Percentiles rank a stretch among this genome's conserved stretches.
These are phyloP conservation scores for Polyommatus icarus DNA, from an alignment of 2,888 invertebrate genomes.

Conservation along the genomic window DNA sequence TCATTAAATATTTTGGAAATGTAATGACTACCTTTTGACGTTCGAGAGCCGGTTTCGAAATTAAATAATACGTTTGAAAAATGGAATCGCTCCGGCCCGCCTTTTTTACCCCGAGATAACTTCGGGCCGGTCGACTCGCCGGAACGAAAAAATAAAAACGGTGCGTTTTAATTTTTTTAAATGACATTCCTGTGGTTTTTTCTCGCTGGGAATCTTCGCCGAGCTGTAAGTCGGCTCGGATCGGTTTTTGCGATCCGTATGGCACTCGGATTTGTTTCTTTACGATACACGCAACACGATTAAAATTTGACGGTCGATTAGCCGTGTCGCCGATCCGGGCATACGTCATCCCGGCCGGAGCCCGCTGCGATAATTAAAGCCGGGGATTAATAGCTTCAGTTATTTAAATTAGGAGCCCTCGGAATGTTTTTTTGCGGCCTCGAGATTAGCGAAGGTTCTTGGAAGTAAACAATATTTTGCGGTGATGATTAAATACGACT, in stretches of 20 bases:
- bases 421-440: conserved; percentile 66
- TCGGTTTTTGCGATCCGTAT: conserved; percentile 67
- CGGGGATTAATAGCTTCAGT: conserved; percentile 69
- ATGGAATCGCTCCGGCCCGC: conserved; percentile 79
- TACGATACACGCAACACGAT: conserved; percentile 52
- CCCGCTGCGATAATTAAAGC: conserved; percentile 68
- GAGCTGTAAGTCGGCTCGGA: conserved; percentile 67
- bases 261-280: conserved; percentile 59
- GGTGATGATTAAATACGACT: conserved; percentile 52
- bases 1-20: conserved; percentile 60
- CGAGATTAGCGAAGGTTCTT: conserved; percentile 68
- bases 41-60: conserved; percentile 79
- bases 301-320: conserved; percentile 55
- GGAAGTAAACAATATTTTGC: conserved; percentile 67
- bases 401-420: conserved; percentile 66
- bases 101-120: conserved; percentile 78
- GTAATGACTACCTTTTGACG: conserved; percentile 80
- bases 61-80: conserved; percentile 81
- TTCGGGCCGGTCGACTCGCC: conserved; percentile 76
- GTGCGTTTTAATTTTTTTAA: conserved; percentile 78
- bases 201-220: conserved; percentile 70
- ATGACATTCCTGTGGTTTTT: conserved; percentile 80
- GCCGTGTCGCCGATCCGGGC: conserved; percentile 56
- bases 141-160: conserved; percentile 69
- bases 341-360: conserved; percentile 65